These are phyloP conservation scores for Prosapia bicincta DNA, from an alignment of 2,888 invertebrate species.

Conservation along the genomic window DNA sequence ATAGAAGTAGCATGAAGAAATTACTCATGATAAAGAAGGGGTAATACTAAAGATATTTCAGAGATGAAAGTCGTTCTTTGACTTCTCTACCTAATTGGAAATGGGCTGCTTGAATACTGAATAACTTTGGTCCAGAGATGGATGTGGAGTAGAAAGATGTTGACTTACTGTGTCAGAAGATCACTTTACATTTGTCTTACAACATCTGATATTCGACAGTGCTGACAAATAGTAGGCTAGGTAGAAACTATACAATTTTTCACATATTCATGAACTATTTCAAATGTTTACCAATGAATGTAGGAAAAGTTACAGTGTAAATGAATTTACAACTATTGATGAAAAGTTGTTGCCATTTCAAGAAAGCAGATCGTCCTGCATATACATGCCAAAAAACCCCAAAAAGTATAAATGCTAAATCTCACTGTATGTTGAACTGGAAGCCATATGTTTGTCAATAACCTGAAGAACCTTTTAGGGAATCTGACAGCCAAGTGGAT, in stretches of 20 bases:
- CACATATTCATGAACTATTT: neutral
- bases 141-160: too few relatives aligned
- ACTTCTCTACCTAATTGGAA: too few relatives aligned
- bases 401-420: slow-evolving; percentile 23
- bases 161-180: neutral
- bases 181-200: neutral
- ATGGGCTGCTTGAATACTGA: too few relatives aligned
- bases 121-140: too few relatives aligned
- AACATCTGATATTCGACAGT: neutral
- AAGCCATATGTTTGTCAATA: slow-evolving; percentile 26
- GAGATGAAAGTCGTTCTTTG: too few relatives aligned
- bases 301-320: neutral
- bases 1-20: too few relatives aligned
- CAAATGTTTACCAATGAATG: neutral
- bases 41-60: too few relatives aligned
- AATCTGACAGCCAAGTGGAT: slow-evolving; percentile 9
- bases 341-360: neutral
- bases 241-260: neutral
- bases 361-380: neutral
- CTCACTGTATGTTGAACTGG: slow-evolving; percentile 10
- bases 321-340: too few relatives aligned
- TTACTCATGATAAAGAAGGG: too few relatives aligned
- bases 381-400: slow-evolving; percentile 10
- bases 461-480: slow-evolving; percentile 14
- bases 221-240: neutral